Evolutionary conservation across 2,113 vertebrate species (phyloP), one percentile per base, ranked within the genome.

Genomic region (Aegypius monachus): DNA sequence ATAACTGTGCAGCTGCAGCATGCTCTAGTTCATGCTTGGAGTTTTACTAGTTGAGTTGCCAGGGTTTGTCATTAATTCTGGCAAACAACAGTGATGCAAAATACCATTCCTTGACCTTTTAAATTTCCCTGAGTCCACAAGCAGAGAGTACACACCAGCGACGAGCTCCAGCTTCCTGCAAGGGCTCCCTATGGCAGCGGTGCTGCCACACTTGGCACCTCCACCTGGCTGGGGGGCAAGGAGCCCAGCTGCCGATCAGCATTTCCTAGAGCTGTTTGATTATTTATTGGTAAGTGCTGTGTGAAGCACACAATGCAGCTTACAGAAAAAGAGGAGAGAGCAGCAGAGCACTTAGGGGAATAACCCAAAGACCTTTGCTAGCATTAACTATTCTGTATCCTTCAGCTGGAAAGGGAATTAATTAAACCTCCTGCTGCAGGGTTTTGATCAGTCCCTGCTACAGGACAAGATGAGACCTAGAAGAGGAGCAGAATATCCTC

Each of bases 351-450:
- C 68, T 87, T 93, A 1, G 1, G 71, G 79, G 83, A 88, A 74
- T 71, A 93, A 79, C 80, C 59, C 36, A 16, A 17, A 81, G 70
- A 87, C 92, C 78, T 93, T 65, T 40, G 31, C 87, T 80, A 31
- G 70, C 61, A 62, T 95, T 95, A 91, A 72, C 87, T 90, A 83
- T 85, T 95, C 90, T 56, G 43, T 81, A 58, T 68, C 73, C 53
- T 79, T 52, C 63, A 27, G 67, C 77, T 81, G 90, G 85, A 88
- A 94, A 96, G 78, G 66, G 94, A 91, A 82, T 88, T 89, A 95
- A 75, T 92, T 75, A 89, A 85, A 53, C 27, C 38, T 65, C 47
- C 26, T 85, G 77, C 73, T 77, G n/a, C 42, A 93, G 59, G 71
- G 82, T 53, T 93, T 88, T 93, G 84, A 58, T 95, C 88, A 38